Evolutionary conservation across 64 coral and sea anemone species (phyloP), one percentile per base, ranked within the genome.

Genomic region (Platygyra sinensis): DNA sequence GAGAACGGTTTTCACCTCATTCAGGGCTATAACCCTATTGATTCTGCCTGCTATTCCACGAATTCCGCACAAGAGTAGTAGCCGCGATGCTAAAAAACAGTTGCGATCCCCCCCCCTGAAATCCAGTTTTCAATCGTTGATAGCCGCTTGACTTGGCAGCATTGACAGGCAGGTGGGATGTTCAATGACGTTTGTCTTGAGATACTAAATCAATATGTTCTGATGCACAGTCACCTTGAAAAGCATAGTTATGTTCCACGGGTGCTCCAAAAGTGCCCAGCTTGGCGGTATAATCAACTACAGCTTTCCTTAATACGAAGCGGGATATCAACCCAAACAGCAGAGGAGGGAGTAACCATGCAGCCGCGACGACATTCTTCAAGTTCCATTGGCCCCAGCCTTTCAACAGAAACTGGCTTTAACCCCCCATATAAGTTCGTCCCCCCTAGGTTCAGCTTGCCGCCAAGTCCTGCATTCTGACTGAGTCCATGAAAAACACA

Each of bases 401-500:
- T 85, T 10, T 71, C 81, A n/a, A 14, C 81, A 85, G 38, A n/a
- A 85, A 72, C 63, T 85, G 81, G 81, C 17, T 72, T 27, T 64
- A n/a, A 38, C n/a, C 22, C 62, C 8, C 24, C 81, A 4, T n/a
- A 50, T 71, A 24, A 42, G 2, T 71, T 67, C 81, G 1, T 28
- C n/a, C 59, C 4, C 18, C 80, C 9, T 85, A 71, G n/a, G 52
- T 72, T 36, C 24, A 0, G 36, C 62, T 12, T 72, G 13, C 33
- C 62, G 24, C 33, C 62, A 3, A 63, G 38, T 28, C n/a, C 22
- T 85, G 5, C 63, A 67, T 71, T 8, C 81, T 14, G 81, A 72
- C 32, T n/a, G n/a, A n/a, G n/a, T 16, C 81, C 27, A 16, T 64
- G 4, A 67, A 60, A 39, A 38, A 42, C 38, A 16, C 67, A 1